Conservation (phyloP, 2,113 vertebrate genomes). For the Myotis yumanensis region DNA sequence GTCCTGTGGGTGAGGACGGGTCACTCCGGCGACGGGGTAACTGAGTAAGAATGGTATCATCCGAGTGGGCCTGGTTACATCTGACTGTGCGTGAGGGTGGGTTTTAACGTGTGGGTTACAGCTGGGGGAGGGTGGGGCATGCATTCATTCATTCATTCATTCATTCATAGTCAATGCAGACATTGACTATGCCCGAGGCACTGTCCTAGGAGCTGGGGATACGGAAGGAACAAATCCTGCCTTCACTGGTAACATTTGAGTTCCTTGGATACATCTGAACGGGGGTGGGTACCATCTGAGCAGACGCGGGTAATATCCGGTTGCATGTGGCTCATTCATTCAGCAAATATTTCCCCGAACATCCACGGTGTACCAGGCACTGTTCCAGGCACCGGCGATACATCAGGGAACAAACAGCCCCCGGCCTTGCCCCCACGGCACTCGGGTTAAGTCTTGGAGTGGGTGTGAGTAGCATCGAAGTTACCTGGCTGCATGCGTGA, state of each 20-base stretch:
- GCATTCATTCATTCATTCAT: neutral
- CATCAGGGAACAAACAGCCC: neutral
- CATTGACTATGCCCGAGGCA: neutral
- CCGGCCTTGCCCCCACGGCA: neutral
- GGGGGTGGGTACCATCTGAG: neutral
- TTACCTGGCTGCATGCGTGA: neutral
- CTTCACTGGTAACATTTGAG: rapidly evolving
- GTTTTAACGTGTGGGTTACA: neutral
- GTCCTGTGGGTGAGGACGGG: neutral
- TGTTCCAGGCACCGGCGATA: neutral
- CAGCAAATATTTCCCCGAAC: neutral
- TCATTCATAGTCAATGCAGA: neutral
- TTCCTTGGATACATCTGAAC: neutral
- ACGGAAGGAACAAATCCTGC: neutral
- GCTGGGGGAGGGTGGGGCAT: neutral
- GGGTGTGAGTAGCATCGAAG: neutral
- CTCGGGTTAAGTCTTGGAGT: neutral
- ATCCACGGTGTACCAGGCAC: neutral
- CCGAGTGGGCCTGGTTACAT: neutral
- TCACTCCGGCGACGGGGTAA: neutral
- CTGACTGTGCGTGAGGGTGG: too few species aligned
- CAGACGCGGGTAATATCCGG: neutral
- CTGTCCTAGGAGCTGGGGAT: neutral
- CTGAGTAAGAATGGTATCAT: neutral
- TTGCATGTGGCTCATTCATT: neutral